phyloP scores from a whole-genome alignment of 2,797 vertebrate genomes.

The Potorous gilbertii region DNA sequence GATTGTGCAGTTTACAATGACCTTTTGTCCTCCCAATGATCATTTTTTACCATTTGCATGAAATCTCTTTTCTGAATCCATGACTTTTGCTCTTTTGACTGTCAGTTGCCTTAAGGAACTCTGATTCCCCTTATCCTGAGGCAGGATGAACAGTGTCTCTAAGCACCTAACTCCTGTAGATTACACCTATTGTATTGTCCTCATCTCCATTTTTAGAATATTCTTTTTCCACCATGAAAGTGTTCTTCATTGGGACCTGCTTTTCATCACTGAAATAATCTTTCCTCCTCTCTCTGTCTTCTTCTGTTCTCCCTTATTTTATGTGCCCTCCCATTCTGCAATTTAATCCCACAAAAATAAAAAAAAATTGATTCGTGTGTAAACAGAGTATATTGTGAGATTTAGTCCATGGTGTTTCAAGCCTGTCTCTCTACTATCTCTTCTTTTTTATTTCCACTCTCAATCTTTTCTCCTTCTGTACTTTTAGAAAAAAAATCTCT shows the following conservation, averaged over 20 bases:
- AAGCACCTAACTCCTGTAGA: not conserved
- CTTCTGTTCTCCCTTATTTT: not conserved
- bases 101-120: not conserved
- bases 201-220: not conserved
- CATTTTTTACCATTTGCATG: not conserved
- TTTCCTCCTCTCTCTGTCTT: not conserved
- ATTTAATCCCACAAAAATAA: not conserved
- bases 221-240: not conserved
- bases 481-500: not conserved
- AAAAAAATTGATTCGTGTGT: not conserved
- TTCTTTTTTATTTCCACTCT: not conserved
- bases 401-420: not conserved
- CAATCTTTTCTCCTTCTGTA: not conserved
- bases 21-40: not conserved
- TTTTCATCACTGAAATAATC: not conserved
- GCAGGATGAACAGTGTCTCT: not conserved
- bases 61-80: not conserved
- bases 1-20: not conserved
- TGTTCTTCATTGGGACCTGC: not conserved
- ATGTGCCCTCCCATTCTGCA: not conserved
- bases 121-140: not conserved
- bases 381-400: not conserved
- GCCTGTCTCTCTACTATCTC: not conserved
- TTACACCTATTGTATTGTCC: not conserved
- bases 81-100: not conserved